These are phyloP conservation scores for Xenopus laevis DNA, from an alignment of 2,113 vertebrate species.

Conservation along the genomic window DNA sequence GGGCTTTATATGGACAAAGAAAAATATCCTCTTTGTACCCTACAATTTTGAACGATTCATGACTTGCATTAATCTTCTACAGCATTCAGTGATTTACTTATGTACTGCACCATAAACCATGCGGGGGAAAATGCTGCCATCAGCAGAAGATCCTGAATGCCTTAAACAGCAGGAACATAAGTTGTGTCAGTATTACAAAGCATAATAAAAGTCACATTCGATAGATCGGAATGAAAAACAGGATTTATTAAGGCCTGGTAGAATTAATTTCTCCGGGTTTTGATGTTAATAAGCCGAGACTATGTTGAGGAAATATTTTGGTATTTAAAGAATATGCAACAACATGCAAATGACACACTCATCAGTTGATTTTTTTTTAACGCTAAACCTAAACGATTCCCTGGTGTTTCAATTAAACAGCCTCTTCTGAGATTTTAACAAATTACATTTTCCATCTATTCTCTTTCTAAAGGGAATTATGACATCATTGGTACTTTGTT, in stretches of 20 bases:
- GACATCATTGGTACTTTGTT: neutral
- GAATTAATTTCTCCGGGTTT: slow-evolving; percentile 18
- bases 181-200: slow-evolving; percentile 12
- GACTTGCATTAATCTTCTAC: slow-evolving; percentile 49
- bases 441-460: slow-evolving; percentile 37
- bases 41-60: slow-evolving; percentile 50
- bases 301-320: slow-evolving; percentile 4
- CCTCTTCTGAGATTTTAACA: slow-evolving; percentile 32
- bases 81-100: slow-evolving; percentile 49
- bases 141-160: slow-evolving; percentile 46
- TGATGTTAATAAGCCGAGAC: slow-evolving; percentile 46
- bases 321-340: slow-evolving; percentile 5
- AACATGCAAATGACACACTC: neutral
- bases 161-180: slow-evolving; percentile 41
- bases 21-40: slow-evolving; percentile 51
- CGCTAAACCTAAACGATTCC: slow-evolving; percentile 30
- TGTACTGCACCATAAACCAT: slow-evolving; percentile 40
- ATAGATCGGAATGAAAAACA: slow-evolving; percentile 26
- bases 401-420: slow-evolving; percentile 41
- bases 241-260: slow-evolving; percentile 7
- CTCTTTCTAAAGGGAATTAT: slow-evolving; percentile 13
- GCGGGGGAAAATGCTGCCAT: slow-evolving; percentile 43
- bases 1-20: slow-evolving; percentile 29
- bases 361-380: slow-evolving; percentile 36
- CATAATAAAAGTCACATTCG: neutral